Conservation (phyloP, 1,140 invertebrate genomes). For the Pomacea maculata region DNA sequence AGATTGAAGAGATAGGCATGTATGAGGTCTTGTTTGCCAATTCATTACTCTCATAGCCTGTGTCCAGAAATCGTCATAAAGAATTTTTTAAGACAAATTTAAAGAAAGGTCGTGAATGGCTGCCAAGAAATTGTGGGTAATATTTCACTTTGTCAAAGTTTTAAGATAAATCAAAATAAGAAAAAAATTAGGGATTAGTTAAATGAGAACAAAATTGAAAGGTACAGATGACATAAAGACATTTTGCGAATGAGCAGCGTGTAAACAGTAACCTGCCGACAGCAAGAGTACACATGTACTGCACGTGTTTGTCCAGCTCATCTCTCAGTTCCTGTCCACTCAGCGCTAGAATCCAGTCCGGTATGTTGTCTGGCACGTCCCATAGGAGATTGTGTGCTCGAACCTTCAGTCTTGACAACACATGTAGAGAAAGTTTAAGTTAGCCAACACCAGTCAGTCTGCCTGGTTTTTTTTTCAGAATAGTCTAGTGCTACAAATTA, state of each 20-base stretch:
- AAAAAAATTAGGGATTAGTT: neutral
- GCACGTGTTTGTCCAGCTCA: neutral
- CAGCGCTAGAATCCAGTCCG: neutral
- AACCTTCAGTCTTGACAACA: neutral
- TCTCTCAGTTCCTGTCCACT: conserved; percentile 2
- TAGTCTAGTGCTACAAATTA: too few relatives aligned
- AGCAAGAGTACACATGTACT: neutral
- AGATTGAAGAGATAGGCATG: too few relatives aligned
- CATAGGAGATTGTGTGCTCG: conserved; percentile 3
- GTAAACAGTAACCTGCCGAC: neutral
- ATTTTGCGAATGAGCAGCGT: neutral
- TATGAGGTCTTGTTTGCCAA: too few relatives aligned
- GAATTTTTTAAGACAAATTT: neutral
- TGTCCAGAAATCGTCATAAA: neutral
- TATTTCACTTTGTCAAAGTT: neutral
- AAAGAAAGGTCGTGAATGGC: neutral
- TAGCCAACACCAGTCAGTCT: neutral
- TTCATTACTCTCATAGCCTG: too few relatives aligned
- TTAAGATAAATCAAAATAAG: neutral
- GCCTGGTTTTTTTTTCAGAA: neutral
- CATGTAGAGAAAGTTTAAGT: too few relatives aligned
- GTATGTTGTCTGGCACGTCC: conserved; percentile 3
- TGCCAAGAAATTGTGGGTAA: neutral
- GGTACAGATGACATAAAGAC: neutral
- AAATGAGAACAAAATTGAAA: neutral